Evolutionary conservation across 2,113 vertebrate genomes (phyloP), one percentile per base, ranked within the genome.

Genomic region (Percina caprodes): DNA sequence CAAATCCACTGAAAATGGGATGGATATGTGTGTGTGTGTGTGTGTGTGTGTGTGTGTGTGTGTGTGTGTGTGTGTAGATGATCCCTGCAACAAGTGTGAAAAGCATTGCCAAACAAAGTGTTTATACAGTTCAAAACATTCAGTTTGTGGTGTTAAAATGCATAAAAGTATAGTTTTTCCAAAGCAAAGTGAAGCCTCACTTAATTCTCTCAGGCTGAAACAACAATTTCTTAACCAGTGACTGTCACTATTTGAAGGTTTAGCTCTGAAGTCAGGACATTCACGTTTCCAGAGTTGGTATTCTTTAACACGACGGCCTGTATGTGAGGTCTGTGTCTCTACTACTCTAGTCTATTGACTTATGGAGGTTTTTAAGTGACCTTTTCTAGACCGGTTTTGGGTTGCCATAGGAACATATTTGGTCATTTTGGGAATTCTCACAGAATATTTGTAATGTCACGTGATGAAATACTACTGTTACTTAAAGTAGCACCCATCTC

Each of bases 61-160:
- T 26, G 51, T 42, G 10, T 26, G 51, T 42, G 10, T 26, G n/a
- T n/a, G 51, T 42, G 10, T 26, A 4, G 15, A 56, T 33, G 46
- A 2, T 18, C 2, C 3, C 59, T 59, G 74, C 85, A 82, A 89
- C 77, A 89, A 86, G 85, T 86, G 55, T 65, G 54, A 71, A 60
- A 68, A 0, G 21, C 23, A 5, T 9, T 14, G 19, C 52, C 7
- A 46, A 77, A 70, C 42, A 33, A 9, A 33, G 21, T 61, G 21
- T 63, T 66, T 46, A 15, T 30, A 8, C 24, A 52, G 21, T 49
- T 52, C 24, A n/a, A 21, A 56, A 35, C 19, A 18, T 54, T 2
- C 46, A 33, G 26, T 45, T 49, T 51, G 26, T 24, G 60, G 48
- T 15, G 21, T 23, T 26, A 55, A 77, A 71, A 67, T n/a, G 18